Base-by-base conservation (phyloP, 1,140 invertebrate species). In the Saccostrea echinata region DNA sequence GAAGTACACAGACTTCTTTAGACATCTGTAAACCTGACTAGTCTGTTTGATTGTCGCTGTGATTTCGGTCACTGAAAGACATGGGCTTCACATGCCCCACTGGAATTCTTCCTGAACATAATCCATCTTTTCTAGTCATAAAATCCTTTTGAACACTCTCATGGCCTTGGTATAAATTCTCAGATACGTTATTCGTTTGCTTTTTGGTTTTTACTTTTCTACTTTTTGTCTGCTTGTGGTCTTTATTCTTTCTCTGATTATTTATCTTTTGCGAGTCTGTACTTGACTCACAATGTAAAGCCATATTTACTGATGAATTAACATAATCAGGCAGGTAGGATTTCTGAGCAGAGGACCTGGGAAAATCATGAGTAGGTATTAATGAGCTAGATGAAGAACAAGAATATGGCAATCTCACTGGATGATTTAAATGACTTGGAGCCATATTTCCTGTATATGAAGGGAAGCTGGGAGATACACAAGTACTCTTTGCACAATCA, bases 11-110 rank as follows among this genome's bases (percentile, higher is more conserved):
- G 43, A 43, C 43, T 43, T 43, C 9, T 43, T 43, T 43, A 43
- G 43, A 43, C 43, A 43, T 43, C 43, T 43, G 43, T 43, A 9
- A 21, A 21, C 27, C 13, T 76, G 68, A 76, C 68, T 76, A 76
- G 68, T 76, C 24, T 35, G 24, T 76, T 16, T 76, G 68, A 76
- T 30, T 30, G 68, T 76, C 68, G 11, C 27, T 76, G 68, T 3
- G 55, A 61, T n/a, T 61, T 61, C 12, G 3, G 27, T 33, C 30
- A 76, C 12, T 76, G 68, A 76, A 76, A 76, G 68, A 76, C 68
- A 76, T 76, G 27, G 68, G 68, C 68, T 33, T 76, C 27, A 76
- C 68, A 76, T 76, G 68, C 11, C 68, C 68, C 27, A 76, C 68
- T 9, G 68, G 68, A 16, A 76, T 76, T 33, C 27, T 76, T 16